These are phyloP conservation scores for Pentalonia nigronervosa DNA, from an alignment of 1,140 invertebrate species.

Conservation along the genomic window DNA sequence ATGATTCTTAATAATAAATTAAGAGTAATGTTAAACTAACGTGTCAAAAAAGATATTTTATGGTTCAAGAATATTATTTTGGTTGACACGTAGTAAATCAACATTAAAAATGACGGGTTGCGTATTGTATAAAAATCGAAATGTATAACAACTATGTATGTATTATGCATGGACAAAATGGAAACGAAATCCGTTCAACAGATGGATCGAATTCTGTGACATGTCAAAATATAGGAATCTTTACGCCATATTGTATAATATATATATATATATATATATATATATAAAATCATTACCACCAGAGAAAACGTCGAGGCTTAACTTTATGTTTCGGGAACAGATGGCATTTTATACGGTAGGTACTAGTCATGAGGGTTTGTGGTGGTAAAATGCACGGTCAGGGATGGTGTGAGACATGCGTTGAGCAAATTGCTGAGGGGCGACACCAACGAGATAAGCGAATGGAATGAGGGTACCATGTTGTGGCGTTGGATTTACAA, in stretches of 20 bases:
- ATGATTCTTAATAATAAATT: neutral
- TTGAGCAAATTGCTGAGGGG: neutral
- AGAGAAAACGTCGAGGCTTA: neutral
- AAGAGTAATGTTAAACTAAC: neutral
- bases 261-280: too few species aligned
- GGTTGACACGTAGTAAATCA: constrained; percentile 9
- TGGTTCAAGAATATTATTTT: neutral
- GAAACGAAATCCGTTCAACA: neutral
- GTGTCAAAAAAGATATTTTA: constrained; percentile 10
- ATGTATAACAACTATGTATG: neutral
- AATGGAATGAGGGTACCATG: neutral
- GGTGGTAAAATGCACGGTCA: neutral
- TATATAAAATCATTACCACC: constrained; percentile 3
- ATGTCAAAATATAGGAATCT: neutral
- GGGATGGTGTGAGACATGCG: neutral
- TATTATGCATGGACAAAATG: neutral
- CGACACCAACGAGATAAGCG: neutral
- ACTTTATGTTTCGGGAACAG: neutral
- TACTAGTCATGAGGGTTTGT: too few species aligned
- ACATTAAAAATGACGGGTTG: neutral
- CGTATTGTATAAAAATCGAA: neutral
- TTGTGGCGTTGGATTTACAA: neutral
- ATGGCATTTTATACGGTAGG: neutral
- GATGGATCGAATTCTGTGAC: neutral
- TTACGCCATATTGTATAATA: neutral